These are phyloP conservation scores for Heteropelma amictum DNA, from an alignment of 2,888 invertebrate genomes.

Conservation along the genomic window DNA sequence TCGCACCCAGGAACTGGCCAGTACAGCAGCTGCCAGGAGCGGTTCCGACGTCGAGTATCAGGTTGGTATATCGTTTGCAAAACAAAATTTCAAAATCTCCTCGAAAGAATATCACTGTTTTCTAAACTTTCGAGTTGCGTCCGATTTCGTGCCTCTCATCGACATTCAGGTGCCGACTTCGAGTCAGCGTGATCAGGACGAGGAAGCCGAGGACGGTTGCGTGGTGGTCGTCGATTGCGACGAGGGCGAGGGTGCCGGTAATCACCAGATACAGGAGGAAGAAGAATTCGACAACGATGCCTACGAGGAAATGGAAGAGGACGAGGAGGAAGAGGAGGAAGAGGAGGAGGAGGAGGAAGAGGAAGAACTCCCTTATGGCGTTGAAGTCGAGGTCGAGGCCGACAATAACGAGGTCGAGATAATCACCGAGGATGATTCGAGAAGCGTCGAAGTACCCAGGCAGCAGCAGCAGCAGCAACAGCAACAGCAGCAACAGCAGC, in stretches of 20 bases:
- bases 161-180: slow-evolving; percentile 88
- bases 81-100: too few relatives aligned
- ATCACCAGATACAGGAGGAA: slow-evolving; percentile 77
- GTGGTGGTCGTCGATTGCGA: slow-evolving; percentile 90
- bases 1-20: slow-evolving; percentile 69
- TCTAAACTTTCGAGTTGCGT: not conserved
- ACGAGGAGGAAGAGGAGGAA: slow-evolving; percentile 74
- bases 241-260: slow-evolving; percentile 83
- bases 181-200: slow-evolving; percentile 89
- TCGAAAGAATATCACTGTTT: too few relatives aligned
- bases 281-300: slow-evolving; percentile 79
- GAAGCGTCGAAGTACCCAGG: slow-evolving; percentile 82
- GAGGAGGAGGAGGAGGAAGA: slow-evolving; percentile 75
- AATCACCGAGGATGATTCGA: slow-evolving; percentile 80
- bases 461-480: slow-evolving; percentile 78
- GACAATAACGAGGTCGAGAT: slow-evolving; percentile 83
- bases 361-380: slow-evolving; percentile 74
- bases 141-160: not conserved
- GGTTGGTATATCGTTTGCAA: slow-evolving; percentile 62
- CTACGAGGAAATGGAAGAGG: slow-evolving; percentile 75
- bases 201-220: slow-evolving; percentile 83
- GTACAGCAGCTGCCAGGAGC: slow-evolving; percentile 70
- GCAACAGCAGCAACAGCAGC: slow-evolving; percentile 82
- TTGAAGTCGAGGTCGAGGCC: slow-evolving; percentile 79
- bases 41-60: slow-evolving; percentile 76